Percentiles rank a stretch among this genome's conserved stretches.
These are phyloP conservation scores for Capra hircus DNA, from an alignment of 2,113 vertebrate species.

Conservation along the genomic window DNA sequence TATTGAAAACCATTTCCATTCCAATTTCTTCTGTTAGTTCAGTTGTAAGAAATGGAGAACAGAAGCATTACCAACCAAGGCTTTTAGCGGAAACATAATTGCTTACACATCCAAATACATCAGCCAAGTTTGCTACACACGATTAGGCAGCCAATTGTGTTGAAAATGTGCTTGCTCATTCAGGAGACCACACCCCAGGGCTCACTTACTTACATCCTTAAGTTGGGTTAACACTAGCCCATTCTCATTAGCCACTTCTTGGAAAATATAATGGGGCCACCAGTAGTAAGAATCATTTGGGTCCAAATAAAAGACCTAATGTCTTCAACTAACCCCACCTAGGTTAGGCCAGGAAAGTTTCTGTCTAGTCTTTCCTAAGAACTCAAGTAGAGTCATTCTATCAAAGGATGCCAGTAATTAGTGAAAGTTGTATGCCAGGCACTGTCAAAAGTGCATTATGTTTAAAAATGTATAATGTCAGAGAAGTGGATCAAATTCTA, in stretches of 20 bases:
- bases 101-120: slow-evolving; percentile 62
- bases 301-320: background rate
- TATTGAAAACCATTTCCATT: slow-evolving; percentile 52
- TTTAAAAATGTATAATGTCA: background rate
- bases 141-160: slow-evolving; percentile 54
- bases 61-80: slow-evolving; percentile 17
- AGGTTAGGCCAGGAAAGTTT: background rate
- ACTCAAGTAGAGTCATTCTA: background rate
- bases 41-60: slow-evolving; percentile 47
- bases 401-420: background rate
- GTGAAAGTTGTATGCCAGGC: background rate
- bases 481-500: background rate
- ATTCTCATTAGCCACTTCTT: background rate
- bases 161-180: slow-evolving; percentile 44
- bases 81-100: slow-evolving; percentile 57
- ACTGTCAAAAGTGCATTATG: background rate
- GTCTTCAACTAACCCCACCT: background rate
- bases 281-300: background rate
- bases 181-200: background rate
- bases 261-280: background rate
- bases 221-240: background rate
- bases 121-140: slow-evolving; percentile 36
- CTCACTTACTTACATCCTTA: background rate
- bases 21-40: slow-evolving; percentile 52
- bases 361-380: background rate